Evolutionary conservation across 1,140 invertebrate genomes (phyloP), one percentile per base, ranked within the genome.

Genomic region (Camponotus vicinus): DNA sequence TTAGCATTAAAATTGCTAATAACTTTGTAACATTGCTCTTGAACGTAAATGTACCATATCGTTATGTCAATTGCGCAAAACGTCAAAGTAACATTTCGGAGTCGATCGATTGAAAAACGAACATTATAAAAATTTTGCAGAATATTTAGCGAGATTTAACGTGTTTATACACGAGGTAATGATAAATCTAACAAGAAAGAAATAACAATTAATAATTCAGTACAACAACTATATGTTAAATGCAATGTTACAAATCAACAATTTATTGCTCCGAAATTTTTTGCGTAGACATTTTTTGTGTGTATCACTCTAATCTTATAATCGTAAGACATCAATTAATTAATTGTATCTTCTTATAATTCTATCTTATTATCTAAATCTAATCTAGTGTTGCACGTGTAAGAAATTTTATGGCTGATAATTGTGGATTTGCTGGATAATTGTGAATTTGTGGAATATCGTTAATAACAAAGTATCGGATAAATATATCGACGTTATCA

Each of bases 51-150:
- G 2, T 13, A 42, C 4, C 1, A 0, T 15, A 27, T 4, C 15
- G 42, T 21, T 79, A 15, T 27, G 18, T 78, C 37, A 78, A 69
- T 69, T 52, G 42, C 59, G 59, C 59, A 49, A 67, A n/a, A 67
- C 7, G n/a, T 34, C 34, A 67, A 67, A 69, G n/a, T n/a, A 34
- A 52, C 13, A 40, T 37, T 21, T 37, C 0, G n/a, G n/a, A 52
- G 6, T 37, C n/a, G 13, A 37, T 15, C 7, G 5, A 66, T 49
- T 52, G 2, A 18, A 78, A 9, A 52, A 27, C 7, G 37, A n/a
- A 32, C 8, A 52, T 67, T 2, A 15, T 11, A 37, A 77, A 37
- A 40, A 8, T 32, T 77, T 13, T 8, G 13, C 4, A 18, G 7
- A 13, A n/a, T 8, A 45, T 63, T 63, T 18, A 32, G 42, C 32